These are phyloP conservation scores for Drosophila ogumai DNA, from an alignment of 1,140 invertebrate species.

Conservation along the genomic window DNA sequence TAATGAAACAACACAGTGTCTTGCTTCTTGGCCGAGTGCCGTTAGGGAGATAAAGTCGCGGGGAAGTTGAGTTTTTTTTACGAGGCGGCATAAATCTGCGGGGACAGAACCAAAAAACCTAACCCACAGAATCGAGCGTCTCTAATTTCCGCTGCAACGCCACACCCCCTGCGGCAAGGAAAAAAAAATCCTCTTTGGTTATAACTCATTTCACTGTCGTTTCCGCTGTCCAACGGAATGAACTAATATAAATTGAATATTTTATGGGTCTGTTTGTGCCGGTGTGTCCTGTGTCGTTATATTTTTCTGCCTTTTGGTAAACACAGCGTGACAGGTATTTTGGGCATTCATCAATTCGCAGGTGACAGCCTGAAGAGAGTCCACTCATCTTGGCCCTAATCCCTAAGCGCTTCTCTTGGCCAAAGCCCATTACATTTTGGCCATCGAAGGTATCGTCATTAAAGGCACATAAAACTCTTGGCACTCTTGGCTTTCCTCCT, in stretches of 20 bases:
- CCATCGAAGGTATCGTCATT: constrained; percentile 63
- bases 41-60: constrained; percentile 27
- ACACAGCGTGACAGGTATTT: constrained; percentile 39
- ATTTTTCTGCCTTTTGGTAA: constrained; percentile 20
- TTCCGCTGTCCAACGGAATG: constrained; percentile 61
- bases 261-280: constrained; percentile 48
- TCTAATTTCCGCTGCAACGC: constrained; percentile 9
- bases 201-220: constrained; percentile 64
- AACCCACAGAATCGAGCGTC: constrained; percentile 12
- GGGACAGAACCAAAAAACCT: neutral
- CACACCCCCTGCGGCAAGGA: constrained; percentile 15
- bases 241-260: constrained; percentile 71
- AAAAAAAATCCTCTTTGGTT: constrained; percentile 44
- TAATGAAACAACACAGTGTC: constrained; percentile 11
- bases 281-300: neutral
- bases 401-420: neutral
- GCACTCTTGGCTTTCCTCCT: constrained; percentile 18
- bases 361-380: constrained; percentile 39
- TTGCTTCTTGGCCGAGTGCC: constrained; percentile 6
- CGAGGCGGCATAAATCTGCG: constrained; percentile 52
- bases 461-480: constrained; percentile 40
- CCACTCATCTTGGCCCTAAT: neutral
- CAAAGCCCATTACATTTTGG: constrained; percentile 11
- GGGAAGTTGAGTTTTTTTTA: constrained; percentile 46
- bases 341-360: constrained; percentile 56